Evolutionary conservation across 1,140 invertebrate species (phyloP), one percentile per base, ranked within the genome.

Genomic region (Ceratina calcarata): DNA sequence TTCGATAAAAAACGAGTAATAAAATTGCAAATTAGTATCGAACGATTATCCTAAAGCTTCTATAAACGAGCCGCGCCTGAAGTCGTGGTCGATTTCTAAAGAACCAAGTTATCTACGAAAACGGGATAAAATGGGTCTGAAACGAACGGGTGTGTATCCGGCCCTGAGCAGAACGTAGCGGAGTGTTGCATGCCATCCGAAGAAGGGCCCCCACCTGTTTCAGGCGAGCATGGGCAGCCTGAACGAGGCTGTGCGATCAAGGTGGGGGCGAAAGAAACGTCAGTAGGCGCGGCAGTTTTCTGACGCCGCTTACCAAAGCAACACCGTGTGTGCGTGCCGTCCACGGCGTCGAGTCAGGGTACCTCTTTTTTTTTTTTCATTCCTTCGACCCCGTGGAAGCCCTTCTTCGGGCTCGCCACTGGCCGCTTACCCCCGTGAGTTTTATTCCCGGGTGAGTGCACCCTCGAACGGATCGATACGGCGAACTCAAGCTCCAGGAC

Each of bases 271-370:
- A 87, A 80, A 78, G 76, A 88, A 75, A 83, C 84, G 85, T 87
- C 84, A 84, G 84, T 88, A 91, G 90, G 90, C 90, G 90, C 90
- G 90, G 90, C 90, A 91, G 88, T 91, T 91, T 90, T 91, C 88
- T 86, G 87, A 91, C 87, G 89, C 82, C 82, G 87, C 86, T 87
- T 78, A 72, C 78, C 81, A 77, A 77, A 64, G 69, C 51, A 62
- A 61, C 64, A 60, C 69, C 37, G 51, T 70, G 66, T 64, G 80
- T 73, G 69, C 71, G 32, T 37, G 20, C 27, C 20, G 8, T 27
- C 15, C 32, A 16, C 55, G n/a, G 10, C 20, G 1, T 45, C 37
- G 37, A 45, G 37, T 45, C 37, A 45, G 37, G 37, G 37, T 8
- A n/a, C n/a, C 37, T 6, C 8, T 45, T 45, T 10, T 10, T 45